Conservation (phyloP, 2,888 invertebrate species). For the Sinotaia quadrata region DNA sequence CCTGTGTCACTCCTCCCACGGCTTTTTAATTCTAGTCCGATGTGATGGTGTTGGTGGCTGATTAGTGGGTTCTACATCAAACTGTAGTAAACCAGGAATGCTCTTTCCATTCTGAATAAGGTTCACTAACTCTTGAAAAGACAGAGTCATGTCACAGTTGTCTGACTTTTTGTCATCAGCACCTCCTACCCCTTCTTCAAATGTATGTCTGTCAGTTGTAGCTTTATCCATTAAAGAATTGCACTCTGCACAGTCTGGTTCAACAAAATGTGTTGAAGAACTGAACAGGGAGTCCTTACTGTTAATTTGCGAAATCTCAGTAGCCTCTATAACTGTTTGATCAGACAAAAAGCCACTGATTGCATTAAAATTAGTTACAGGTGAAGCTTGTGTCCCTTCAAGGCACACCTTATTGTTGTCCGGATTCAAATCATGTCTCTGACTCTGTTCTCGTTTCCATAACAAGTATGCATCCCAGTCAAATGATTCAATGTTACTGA, state of each 20-base stretch:
- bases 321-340: no score
- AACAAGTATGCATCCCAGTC: slow-evolving; percentile 32
- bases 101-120: slow-evolving; percentile 45
- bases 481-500: slow-evolving; percentile 41
- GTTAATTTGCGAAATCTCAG: no score
- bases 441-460: slow-evolving; percentile 28
- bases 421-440: neutral
- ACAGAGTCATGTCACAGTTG: slow-evolving; percentile 28
- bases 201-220: no score
- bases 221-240: no score
- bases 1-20: slow-evolving; percentile 44
- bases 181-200: no score
- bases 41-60: slow-evolving; percentile 39
- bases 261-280: no score
- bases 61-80: slow-evolving; percentile 45
- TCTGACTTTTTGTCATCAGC: neutral
- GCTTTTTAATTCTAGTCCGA: slow-evolving; percentile 39
- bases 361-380: neutral
- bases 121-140: slow-evolving; percentile 43
- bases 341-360: neutral
- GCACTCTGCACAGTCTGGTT: no score
- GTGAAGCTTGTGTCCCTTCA: neutral
- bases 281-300: no score
- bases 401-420: neutral
- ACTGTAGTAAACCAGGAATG: slow-evolving; percentile 42